Percentiles rank a stretch among this genome's conserved stretches.
Conservation (phyloP, 2,113 vertebrate genomes). For the Cyanoramphus novaezelandiae region DNA sequence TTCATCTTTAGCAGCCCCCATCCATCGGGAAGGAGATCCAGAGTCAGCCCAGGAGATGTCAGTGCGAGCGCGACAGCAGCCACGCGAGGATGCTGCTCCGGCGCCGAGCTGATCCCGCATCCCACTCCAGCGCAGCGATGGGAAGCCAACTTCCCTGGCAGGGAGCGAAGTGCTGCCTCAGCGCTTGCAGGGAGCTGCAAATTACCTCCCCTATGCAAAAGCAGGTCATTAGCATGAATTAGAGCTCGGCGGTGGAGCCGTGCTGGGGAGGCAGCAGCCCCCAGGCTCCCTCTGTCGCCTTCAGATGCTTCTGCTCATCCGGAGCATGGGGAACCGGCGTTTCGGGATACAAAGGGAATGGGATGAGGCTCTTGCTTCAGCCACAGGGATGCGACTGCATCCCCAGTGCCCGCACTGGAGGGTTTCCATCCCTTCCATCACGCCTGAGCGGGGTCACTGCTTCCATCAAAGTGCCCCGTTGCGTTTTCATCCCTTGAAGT, state of each 20-base stretch:
- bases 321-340: fast-evolving
- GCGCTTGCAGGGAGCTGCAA: neutral
- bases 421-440: neutral
- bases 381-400: fast-evolving
- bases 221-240: neutral
- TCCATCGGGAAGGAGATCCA: neutral
- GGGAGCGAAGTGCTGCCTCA: neutral
- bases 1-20: fast-evolving
- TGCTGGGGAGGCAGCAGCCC: neutral
- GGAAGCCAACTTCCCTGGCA: neutral
- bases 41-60: fast-evolving
- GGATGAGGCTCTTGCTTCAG: neutral
- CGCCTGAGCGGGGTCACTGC: neutral
- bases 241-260: neutral
- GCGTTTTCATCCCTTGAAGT: neutral
- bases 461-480: neutral
- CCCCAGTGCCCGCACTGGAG: fast-evolving
- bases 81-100: neutral
- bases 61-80: fast-evolving
- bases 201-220: neutral
- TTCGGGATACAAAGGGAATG: neutral
- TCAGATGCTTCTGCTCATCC: fast-evolving
- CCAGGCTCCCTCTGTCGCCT: neutral
- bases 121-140: neutral
- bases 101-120: neutral